These are phyloP conservation scores for Pangasius macronema DNA, from an alignment of 2,797 vertebrate species.

Conservation along the genomic window DNA sequence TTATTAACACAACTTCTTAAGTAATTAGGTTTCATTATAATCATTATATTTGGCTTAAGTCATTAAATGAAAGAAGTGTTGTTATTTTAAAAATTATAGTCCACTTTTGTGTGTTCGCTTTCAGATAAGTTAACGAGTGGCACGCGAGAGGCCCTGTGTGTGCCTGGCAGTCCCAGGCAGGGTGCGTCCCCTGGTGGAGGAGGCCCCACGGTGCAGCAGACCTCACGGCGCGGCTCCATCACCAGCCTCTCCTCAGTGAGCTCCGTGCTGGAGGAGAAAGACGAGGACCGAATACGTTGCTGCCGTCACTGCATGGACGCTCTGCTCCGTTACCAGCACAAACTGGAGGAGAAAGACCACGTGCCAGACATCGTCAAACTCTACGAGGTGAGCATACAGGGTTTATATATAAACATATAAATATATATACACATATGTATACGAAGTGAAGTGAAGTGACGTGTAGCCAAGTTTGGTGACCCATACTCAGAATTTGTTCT, in stretches of 20 bases:
- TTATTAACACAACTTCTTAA: neutral
- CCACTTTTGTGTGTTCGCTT: neutral
- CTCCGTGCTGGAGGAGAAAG: conserved; percentile 93
- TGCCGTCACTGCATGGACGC: conserved; percentile 93
- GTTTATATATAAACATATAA: no score
- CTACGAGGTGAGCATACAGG: conserved; percentile 79
- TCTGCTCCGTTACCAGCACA: conserved; percentile 87
- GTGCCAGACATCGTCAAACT: conserved; percentile 88
- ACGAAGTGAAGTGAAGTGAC: no score
- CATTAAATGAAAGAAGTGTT: neutral
- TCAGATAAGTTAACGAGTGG: conserved; percentile 91
- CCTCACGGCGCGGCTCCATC: conserved; percentile 89
- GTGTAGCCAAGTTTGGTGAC: no score
- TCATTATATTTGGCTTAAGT: neutral
- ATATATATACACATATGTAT: no score
- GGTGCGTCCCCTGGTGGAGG: conserved; percentile 68
- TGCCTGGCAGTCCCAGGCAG: conserved; percentile 81
- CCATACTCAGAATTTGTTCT: no score
- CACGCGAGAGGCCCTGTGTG: conserved; percentile 83
- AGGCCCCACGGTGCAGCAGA: conserved; percentile 74
- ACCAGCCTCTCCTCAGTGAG: conserved; percentile 92
- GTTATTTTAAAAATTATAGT: neutral
- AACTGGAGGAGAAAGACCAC: conserved; percentile 90
- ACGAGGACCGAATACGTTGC: conserved; percentile 93
- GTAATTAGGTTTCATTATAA: neutral